phyloP scores from a whole-genome alignment of 2,888 invertebrate genomes.

The Trachelus troglodyta region DNA sequence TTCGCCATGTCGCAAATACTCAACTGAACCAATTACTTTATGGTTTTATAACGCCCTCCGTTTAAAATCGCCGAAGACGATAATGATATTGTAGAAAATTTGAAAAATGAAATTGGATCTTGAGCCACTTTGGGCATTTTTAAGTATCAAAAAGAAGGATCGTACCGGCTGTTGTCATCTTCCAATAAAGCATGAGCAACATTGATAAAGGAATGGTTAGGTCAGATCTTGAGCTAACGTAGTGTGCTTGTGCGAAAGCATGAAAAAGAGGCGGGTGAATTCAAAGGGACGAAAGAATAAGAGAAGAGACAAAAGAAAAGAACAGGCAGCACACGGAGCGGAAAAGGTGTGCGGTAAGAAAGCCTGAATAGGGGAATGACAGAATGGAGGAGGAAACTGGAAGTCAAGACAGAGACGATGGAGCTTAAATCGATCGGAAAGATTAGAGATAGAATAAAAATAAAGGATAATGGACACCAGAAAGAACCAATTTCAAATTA shows the following conservation, averaged over 20 bases:
- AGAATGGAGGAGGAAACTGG: slow-evolving; percentile 7
- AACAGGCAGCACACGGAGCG: not conserved
- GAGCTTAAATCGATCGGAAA: slow-evolving; percentile 48
- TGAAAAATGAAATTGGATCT: not conserved
- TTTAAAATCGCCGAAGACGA: not conserved
- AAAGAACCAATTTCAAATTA: slow-evolving; percentile 45
- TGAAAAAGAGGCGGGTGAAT: not conserved
- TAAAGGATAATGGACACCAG: slow-evolving; percentile 24
- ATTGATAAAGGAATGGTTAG: not conserved
- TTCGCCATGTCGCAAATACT: not conserved
- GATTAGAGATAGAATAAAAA: slow-evolving; percentile 46
- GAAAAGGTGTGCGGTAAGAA: slow-evolving; percentile 15
- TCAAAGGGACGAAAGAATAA: not conserved
- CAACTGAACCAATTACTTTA: not conserved
- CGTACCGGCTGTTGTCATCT: not conserved
- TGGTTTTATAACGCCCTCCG: not conserved
- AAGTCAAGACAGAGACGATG: slow-evolving; percentile 27
- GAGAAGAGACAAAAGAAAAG: slow-evolving; percentile 4
- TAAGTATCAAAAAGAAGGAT: not conserved
- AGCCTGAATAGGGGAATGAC: not conserved
- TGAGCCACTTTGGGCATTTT: not conserved
- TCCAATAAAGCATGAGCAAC: not conserved
- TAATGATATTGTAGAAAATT: not conserved
- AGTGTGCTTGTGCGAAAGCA: not conserved
- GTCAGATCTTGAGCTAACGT: not conserved